Evolutionary conservation across 2,113 vertebrate species (phyloP).

Genomic region (Scomber japonicus): DNA sequence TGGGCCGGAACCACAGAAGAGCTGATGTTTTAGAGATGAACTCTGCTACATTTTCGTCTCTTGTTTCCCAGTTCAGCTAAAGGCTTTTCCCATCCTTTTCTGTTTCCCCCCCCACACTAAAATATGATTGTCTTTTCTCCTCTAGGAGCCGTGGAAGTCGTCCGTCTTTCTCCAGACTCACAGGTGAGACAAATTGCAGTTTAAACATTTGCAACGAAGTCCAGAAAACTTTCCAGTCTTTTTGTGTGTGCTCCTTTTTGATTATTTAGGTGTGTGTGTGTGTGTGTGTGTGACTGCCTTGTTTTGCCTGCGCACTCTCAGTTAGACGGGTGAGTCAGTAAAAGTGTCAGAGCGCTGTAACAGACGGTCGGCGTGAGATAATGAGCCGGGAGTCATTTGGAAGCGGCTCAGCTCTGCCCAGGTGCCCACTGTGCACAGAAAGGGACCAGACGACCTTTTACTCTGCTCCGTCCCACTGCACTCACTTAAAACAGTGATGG

Average conservation of each 20-base stretch:
- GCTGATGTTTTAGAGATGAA: not conserved
- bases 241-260: not conserved
- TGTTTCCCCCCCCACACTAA: constrained; percentile 46
- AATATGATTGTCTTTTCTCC: constrained; percentile 53
- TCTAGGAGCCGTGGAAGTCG: constrained; percentile 47
- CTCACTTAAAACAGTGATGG: constrained; percentile 82
- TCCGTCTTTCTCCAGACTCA: constrained; percentile 13
- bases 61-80: not conserved
- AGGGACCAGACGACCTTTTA: constrained; percentile 74
- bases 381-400: constrained; percentile 73
- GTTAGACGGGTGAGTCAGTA: constrained; percentile 53
- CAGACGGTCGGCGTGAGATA: constrained; percentile 64
- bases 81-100: not conserved
- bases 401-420: constrained; percentile 62
- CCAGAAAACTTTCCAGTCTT: not conserved
- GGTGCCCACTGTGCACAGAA: constrained; percentile 72
- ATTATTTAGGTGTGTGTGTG: not conserved
- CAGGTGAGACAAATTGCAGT: constrained; percentile 56
- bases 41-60: not conserved
- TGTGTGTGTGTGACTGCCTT: constrained; percentile 4
- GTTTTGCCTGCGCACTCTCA: constrained; percentile 41
- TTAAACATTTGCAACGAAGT: not conserved
- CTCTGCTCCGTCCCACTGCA: constrained; percentile 75
- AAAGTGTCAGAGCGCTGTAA: constrained; percentile 65
- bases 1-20: not conserved